Base-by-base conservation (phyloP, 23 tunicate species). In the Corella eumyota region DNA sequence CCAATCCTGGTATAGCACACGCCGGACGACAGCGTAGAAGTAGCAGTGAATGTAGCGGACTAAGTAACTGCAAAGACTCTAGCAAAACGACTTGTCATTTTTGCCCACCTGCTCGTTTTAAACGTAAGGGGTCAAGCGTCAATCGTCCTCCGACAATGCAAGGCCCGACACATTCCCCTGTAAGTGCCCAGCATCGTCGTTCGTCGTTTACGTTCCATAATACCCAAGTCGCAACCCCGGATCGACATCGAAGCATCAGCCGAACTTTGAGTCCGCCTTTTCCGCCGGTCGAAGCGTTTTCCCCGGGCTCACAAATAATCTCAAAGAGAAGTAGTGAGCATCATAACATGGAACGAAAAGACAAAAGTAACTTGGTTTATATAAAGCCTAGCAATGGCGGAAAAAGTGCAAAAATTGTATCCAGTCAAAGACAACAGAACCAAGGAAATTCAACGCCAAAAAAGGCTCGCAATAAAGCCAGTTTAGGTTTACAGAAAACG, bases 221-320 rank as follows among this genome's bases (percentile, higher is more conserved):
- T 30, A 23, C 45, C 6, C 50, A 50, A 34, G 61, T 56, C 36
- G 28, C 67, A 23, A 25, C 70, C 45, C 34, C 74, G 19, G 62
- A 50, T 36, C 74, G 45, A 9, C 37, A 40, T 30, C 57, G 31
- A 1, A 66, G 58, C 55, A 65, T 24, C 40, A 59, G 71, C 73
- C 82, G 82, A 34, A 53, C 22, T 36, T 13, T 21, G 45, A 75
- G 44, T 45, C 73, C 73, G 13, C 82, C 82, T 17, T 75, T 75
- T 53, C 82, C 82, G 82, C 48, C 82, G 23, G 67, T 40, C 13
- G 82, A 75, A 6, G 73, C 67, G 3, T 29, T 75, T 1, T 9
- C 60, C 19, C 49, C 27, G 63, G 82, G 73, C 15, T 67, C 66
- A 15, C 33, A 33, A 30, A 21, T 20, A 30, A 53, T 20, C 56